phyloP scores from a whole-genome alignment of 2,797 vertebrate genomes.

The Serranus cabrilla region DNA sequence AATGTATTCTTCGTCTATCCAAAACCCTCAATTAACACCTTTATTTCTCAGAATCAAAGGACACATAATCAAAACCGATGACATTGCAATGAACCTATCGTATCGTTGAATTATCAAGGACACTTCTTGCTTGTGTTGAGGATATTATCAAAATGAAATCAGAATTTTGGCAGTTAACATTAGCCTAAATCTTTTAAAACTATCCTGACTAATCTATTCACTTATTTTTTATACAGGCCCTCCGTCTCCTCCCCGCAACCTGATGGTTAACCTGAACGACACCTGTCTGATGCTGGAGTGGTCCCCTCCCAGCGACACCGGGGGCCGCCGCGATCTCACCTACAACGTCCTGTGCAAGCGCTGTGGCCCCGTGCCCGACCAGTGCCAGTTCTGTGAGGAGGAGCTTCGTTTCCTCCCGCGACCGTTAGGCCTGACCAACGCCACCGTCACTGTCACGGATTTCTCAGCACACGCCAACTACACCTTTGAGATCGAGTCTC shows the following conservation, averaged over 20 bases:
- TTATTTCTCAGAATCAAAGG: no score
- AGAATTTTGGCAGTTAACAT: no score
- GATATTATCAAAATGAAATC: no score
- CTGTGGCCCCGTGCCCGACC: constrained; percentile 87
- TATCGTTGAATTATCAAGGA: no score
- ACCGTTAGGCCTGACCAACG: constrained; percentile 91
- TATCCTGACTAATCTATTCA: background rate
- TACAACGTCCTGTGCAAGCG: constrained; percentile 96
- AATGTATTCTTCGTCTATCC: no score
- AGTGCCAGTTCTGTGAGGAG: constrained; percentile 92
- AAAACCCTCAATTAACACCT: no score
- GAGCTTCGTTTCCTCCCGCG: constrained; percentile 93
- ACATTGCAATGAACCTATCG: no score
- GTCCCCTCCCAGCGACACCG: constrained; percentile 94
- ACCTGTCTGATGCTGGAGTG: constrained; percentile 96
- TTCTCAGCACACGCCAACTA: constrained; percentile 96
- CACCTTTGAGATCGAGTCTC: constrained; percentile 97
- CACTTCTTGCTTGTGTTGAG: no score
- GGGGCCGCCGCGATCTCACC: constrained; percentile 95
- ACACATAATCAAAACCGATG: no score
- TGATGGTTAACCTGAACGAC: constrained; percentile 95
- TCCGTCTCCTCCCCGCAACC: constrained; percentile 94
- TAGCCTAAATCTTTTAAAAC: background rate
- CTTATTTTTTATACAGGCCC: constrained; percentile 84
- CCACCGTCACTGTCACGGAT: constrained; percentile 91